Evolutionary conservation across 2,113 vertebrate genomes (phyloP).

Genomic region (Dicerorhinus sumatrensis): DNA sequence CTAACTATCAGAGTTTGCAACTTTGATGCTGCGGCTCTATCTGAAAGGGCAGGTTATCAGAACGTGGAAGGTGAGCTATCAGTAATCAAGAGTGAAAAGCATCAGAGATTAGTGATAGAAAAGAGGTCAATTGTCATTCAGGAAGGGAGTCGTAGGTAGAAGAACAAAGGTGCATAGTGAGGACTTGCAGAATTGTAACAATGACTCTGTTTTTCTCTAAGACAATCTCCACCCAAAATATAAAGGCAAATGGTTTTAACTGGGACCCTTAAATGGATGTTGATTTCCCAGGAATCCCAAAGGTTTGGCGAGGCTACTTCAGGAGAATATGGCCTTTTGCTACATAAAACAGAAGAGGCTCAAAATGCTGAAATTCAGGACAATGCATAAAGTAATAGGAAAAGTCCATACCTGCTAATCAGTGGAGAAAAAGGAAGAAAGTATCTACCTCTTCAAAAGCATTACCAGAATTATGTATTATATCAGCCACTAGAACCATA

Average conservation of each 20-base stretch:
- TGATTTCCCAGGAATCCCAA: neutral
- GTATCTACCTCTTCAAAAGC: neutral
- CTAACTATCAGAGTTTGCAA: neutral
- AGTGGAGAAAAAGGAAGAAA: neutral
- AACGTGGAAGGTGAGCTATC: neutral
- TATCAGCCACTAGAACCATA: neutral
- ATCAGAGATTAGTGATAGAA: neutral
- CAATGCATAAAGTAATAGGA: neutral
- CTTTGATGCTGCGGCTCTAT: neutral
- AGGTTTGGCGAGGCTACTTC: neutral
- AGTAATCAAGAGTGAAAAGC: neutral
- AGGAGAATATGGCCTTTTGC: neutral
- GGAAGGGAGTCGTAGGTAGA: neutral
- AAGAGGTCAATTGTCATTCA: neutral
- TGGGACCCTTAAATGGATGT: neutral
- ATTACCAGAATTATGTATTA: neutral
- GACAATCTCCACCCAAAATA: neutral
- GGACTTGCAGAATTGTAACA: neutral
- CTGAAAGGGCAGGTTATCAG: neutral
- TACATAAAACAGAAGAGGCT: neutral
- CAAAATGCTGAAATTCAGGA: neutral
- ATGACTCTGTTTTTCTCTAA: neutral
- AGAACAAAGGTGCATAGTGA: too few species aligned
- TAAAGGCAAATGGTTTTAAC: neutral
- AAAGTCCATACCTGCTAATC: neutral